phyloP scores from a whole-genome alignment of 2,888 invertebrate genomes.

The Aphodius granarius region DNA sequence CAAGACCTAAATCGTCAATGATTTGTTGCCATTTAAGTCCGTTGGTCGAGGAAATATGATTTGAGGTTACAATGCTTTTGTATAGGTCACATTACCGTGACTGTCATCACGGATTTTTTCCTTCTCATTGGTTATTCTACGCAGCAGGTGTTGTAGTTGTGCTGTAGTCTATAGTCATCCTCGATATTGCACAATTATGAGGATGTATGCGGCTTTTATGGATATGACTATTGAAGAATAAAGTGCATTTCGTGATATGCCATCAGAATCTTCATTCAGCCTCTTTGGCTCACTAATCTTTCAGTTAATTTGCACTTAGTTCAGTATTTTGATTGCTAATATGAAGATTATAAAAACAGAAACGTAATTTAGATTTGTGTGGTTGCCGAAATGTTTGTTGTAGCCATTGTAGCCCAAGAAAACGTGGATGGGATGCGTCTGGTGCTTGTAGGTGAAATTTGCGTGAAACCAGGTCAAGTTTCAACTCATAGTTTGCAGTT shows the following conservation, averaged over 20 bases:
- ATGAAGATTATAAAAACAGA: too few relatives aligned
- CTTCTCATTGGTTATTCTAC: neutral
- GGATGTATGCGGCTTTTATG: neutral
- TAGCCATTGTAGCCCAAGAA: neutral
- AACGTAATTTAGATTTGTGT: neutral
- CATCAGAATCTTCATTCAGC: too few relatives aligned
- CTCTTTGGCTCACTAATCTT: too few relatives aligned
- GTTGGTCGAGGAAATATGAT: neutral
- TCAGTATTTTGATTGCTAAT: neutral
- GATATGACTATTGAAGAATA: neutral
- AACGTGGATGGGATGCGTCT: neutral
- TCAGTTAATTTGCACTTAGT: too few relatives aligned
- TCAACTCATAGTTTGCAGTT: constrained; percentile 1
- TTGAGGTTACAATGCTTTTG: neutral
- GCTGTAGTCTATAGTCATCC: too few relatives aligned
- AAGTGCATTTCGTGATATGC: neutral
- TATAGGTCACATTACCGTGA: neutral
- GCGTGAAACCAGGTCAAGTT: constrained; percentile 12
- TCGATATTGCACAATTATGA: neutral
- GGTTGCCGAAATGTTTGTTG: neutral
- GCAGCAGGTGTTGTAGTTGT: neutral
- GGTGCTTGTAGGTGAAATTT: constrained; percentile 11
- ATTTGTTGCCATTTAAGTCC: neutral
- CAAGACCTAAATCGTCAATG: neutral
- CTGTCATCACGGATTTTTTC: neutral